Percentiles rank a stretch among this genome's conserved stretches.
Evolutionary conservation across 2,888 invertebrate genomes (phyloP).

Genomic region (Odontocerum albicorne): DNA sequence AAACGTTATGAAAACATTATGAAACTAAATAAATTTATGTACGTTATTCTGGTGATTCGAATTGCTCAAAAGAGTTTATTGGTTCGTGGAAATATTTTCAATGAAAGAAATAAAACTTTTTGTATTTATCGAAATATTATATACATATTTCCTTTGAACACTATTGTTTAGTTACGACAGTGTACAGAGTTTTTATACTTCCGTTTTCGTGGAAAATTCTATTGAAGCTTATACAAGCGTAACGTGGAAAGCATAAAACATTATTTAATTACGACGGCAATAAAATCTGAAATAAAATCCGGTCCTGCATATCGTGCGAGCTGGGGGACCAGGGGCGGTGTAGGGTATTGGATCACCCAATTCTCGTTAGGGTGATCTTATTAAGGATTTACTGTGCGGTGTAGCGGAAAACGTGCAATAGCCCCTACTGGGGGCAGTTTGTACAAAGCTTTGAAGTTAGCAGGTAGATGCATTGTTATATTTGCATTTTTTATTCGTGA

Average conservation of each 20-base stretch:
- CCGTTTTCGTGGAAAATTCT: no score
- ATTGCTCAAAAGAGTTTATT: no score
- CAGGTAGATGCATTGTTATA: slow-evolving; percentile 1
- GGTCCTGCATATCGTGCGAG: not conserved
- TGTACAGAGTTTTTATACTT: no score
- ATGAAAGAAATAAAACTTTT: no score
- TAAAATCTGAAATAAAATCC: not conserved
- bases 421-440: slow-evolving; percentile 10
- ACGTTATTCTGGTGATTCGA: no score
- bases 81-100: no score
- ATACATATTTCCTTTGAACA: no score
- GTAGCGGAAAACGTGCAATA: slow-evolving; percentile 5
- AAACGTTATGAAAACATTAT: no score
- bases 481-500: slow-evolving; percentile 1
- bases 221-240: no score
- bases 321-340: not conserved
- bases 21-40: no score
- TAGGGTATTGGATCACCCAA: slow-evolving; percentile 3
- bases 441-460: slow-evolving; percentile 18
- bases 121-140: no score
- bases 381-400: slow-evolving; percentile 20
- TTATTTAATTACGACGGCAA: slow-evolving; percentile 3
- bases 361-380: slow-evolving; percentile 21
- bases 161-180: no score
- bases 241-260: not conserved